A percentile compares a stretch with the other conserved stretches of the same genome.
phyloP scores from a whole-genome alignment of 30 jellyfish, hydroid and myxozoan species.

The Aurelia sp. region DNA sequence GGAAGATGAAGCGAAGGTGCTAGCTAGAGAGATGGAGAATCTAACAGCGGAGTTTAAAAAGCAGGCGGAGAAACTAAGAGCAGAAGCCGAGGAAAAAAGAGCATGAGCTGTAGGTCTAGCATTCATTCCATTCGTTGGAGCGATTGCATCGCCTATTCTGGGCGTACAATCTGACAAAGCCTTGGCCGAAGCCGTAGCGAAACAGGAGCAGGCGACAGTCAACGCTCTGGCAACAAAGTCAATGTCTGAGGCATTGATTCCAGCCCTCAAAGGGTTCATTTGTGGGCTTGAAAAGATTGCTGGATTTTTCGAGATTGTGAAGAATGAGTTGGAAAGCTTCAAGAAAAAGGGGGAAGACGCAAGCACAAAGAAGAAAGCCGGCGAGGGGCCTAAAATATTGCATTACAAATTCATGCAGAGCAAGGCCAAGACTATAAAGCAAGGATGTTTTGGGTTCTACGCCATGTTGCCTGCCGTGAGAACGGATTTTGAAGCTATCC shows the following conservation, averaged over 20 bases:
- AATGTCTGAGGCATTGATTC: constrained; percentile 14
- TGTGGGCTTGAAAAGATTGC: constrained; percentile 26
- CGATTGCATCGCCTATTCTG: constrained; percentile 29
- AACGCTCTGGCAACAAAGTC: neutral
- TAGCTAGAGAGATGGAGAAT: constrained; percentile 34
- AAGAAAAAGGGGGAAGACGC: constrained; percentile 11
- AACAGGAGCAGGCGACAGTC: neutral
- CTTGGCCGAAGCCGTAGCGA: neutral
- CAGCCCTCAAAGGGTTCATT: constrained; percentile 23
- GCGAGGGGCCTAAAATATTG: constrained; percentile 1
- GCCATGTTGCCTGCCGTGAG: constrained; percentile 7
- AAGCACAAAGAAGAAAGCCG: neutral
- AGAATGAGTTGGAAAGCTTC: constrained; percentile 8
- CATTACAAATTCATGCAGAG: constrained; percentile 32
- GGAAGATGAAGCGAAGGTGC: constrained; percentile 29
- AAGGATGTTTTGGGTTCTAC: neutral
- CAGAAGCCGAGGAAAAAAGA: neutral
- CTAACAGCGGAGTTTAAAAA: constrained; percentile 24
- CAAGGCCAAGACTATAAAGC: constrained; percentile 2
- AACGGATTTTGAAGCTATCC: constrained; percentile 10
- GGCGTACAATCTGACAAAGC: neutral
- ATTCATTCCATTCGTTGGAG: constrained; percentile 36
- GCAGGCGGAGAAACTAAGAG: constrained; percentile 17
- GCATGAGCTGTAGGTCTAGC: constrained; percentile 61
- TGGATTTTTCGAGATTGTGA: constrained; percentile 24